Evolutionary conservation across 1,140 invertebrate species (phyloP).

Genomic region (Drosophila ogumai): DNA sequence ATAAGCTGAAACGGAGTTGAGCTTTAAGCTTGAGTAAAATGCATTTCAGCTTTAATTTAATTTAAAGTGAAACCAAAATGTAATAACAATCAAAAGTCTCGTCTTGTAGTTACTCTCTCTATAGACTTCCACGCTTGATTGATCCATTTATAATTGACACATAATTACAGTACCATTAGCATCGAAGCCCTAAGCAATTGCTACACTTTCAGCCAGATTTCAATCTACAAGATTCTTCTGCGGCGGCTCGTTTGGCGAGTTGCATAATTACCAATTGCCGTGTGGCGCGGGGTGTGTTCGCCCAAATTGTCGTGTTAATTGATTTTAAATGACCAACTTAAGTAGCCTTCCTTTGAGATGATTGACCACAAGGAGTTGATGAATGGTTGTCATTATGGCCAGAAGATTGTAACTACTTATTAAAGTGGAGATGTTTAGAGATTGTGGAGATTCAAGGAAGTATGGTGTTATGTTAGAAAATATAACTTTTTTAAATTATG

Average conservation of each 20-base stretch:
- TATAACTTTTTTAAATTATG: not conserved
- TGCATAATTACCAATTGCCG: slow-evolving; percentile 54
- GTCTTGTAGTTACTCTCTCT: not conserved
- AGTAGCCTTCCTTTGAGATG: slow-evolving; percentile 34
- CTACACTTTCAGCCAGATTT: slow-evolving; percentile 60
- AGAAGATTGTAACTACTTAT: too few relatives aligned
- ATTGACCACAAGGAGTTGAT: slow-evolving; percentile 38
- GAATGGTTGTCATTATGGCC: slow-evolving; percentile 13
- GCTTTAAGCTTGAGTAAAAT: too few relatives aligned
- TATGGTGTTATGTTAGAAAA: not conserved
- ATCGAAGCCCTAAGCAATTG: slow-evolving; percentile 61
- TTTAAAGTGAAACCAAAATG: not conserved
- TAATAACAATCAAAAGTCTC: not conserved
- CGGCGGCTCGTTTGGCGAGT: slow-evolving; percentile 20
- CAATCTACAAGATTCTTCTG: slow-evolving; percentile 41
- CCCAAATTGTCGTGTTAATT: slow-evolving; percentile 69
- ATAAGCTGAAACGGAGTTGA: not conserved
- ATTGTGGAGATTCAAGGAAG: not conserved
- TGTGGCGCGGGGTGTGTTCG: slow-evolving; percentile 44
- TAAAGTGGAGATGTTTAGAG: not conserved
- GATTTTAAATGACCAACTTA: slow-evolving; percentile 70
- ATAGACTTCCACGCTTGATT: slow-evolving; percentile 45
- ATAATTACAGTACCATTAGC: slow-evolving; percentile 61
- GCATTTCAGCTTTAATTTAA: not conserved
- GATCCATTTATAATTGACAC: slow-evolving; percentile 75